These are phyloP conservation scores for Vultur gryphus DNA, from an alignment of 2,797 vertebrate genomes.

Conservation along the genomic window DNA sequence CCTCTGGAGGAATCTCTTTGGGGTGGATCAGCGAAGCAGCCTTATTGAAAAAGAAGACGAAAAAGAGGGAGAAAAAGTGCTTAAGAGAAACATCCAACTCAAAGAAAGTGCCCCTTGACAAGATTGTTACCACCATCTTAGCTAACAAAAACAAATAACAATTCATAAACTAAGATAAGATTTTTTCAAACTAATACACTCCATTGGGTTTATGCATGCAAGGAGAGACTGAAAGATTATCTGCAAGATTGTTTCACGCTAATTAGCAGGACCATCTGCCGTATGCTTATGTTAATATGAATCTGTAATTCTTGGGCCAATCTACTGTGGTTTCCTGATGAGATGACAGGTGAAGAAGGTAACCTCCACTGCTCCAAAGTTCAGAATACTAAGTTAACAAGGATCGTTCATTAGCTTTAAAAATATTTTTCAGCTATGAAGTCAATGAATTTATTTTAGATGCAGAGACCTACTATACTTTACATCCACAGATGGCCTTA, in stretches of 20 bases:
- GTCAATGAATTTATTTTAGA: background rate
- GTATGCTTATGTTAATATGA: background rate
- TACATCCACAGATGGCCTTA: background rate
- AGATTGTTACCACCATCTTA: background rate
- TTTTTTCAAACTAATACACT: background rate
- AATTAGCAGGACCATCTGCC: slow-evolving; percentile 20
- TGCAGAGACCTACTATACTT: background rate
- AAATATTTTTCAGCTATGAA: background rate
- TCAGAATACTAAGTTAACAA: background rate
- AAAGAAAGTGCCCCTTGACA: background rate
- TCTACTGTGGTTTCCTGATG: background rate
- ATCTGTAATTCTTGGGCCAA: background rate
- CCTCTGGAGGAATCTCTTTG: slow-evolving; percentile 96
- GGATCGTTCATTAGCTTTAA: background rate
- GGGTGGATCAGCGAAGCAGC: slow-evolving; percentile 93
- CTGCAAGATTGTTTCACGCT: background rate
- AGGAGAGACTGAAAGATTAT: background rate
- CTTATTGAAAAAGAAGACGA: slow-evolving; percentile 66
- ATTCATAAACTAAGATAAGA: background rate
- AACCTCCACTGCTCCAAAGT: background rate
- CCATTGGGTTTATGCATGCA: background rate
- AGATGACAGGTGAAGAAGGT: background rate
- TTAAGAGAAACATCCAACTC: background rate
- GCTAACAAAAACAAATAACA: background rate
- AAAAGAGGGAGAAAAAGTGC: background rate